These are phyloP conservation scores for Myrmecobius fasciatus DNA, from an alignment of 2,113 vertebrate genomes.

Conservation along the genomic window DNA sequence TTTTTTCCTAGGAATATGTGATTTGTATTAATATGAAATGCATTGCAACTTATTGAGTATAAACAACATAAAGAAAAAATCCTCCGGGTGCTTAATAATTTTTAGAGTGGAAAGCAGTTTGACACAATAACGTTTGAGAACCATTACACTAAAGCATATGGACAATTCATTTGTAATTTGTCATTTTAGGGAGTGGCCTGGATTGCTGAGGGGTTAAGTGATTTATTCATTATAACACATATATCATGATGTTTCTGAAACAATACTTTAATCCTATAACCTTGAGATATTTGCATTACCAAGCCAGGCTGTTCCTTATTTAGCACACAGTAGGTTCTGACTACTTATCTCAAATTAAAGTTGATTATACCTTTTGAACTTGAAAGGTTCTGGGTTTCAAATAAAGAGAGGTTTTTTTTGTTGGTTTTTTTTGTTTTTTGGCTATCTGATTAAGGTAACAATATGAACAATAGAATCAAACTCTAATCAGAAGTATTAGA, in stretches of 20 bases:
- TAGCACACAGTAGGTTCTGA: neutral
- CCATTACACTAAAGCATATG: neutral
- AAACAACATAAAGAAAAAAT: neutral
- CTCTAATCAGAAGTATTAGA: slow-evolving; percentile 61
- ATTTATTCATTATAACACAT: neutral
- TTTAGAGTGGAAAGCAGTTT: neutral
- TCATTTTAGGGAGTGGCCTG: neutral
- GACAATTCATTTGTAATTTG: neutral
- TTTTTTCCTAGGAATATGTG: neutral
- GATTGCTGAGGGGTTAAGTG: neutral
- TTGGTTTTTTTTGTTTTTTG: too few relatives aligned
- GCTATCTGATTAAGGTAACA: slow-evolving; percentile 57
- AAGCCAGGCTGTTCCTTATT: neutral
- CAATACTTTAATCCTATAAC: neutral
- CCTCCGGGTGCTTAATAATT: neutral
- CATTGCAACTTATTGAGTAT: neutral
- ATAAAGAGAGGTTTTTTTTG: slow-evolving; percentile 35
- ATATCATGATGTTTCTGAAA: neutral
- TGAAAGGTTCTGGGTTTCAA: slow-evolving; percentile 69
- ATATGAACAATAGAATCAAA: slow-evolving; percentile 71
- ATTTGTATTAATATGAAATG: neutral
- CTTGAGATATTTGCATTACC: neutral
- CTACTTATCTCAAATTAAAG: slow-evolving; percentile 54
- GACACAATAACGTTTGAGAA: neutral
- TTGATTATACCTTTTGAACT: slow-evolving; percentile 65